These are phyloP conservation scores for Congeria kusceri DNA, from an alignment of 2,888 invertebrate genomes.

Conservation along the genomic window DNA sequence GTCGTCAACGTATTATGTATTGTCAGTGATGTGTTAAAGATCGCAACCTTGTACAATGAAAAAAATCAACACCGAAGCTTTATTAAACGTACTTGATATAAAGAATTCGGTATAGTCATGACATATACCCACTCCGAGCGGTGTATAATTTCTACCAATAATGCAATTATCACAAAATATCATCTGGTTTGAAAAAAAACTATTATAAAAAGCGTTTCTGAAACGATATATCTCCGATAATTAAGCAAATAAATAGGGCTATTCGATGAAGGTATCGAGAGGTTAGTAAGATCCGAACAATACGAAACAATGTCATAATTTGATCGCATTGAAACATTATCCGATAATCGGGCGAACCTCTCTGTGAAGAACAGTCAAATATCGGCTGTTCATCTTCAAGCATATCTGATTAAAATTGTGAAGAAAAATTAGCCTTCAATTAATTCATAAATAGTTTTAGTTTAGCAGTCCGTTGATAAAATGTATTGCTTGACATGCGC, in stretches of 20 bases:
- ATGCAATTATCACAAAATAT: no score
- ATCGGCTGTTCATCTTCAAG: not conserved
- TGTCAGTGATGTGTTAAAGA: no score
- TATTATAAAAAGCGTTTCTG: not conserved
- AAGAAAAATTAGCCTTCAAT: not conserved
- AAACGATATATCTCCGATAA: not conserved
- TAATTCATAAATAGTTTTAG: not conserved
- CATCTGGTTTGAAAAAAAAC: no score
- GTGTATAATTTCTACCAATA: no score
- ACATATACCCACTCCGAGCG: no score
- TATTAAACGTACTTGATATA: no score
- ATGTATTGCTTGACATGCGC: no score
- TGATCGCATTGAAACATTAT: constrained; percentile 1
- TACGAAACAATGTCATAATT: not conserved
- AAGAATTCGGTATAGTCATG: no score
- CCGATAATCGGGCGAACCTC: not conserved
- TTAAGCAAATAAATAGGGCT: not conserved
- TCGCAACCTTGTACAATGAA: no score
- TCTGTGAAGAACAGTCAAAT: not conserved
- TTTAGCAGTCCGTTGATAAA: no score
- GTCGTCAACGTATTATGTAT: no score
- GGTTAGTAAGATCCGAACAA: not conserved
- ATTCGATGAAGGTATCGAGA: not conserved
- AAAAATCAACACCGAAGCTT: no score
- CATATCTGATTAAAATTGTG: not conserved